Evolutionary conservation across 1,140 invertebrate species (phyloP), one percentile per base, ranked within the genome.

Genomic region (Hormaphis cornu): DNA sequence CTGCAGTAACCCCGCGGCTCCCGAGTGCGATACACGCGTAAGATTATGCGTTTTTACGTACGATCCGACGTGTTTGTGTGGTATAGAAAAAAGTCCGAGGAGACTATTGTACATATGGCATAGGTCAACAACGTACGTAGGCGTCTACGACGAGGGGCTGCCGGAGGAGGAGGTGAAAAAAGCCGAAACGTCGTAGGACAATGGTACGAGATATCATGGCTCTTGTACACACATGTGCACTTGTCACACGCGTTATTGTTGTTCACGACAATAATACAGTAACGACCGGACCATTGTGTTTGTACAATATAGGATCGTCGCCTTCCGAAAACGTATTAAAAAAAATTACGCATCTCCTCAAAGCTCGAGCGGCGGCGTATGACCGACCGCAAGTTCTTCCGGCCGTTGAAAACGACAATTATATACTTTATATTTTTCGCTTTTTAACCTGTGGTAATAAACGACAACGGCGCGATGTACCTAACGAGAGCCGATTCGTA

Each of bases 181-280:
- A 50, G 18, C 18, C 44, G n/a, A 50, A 46, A 22, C 30, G 44
- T 48, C 10, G 42, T 66, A 66, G 59, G 59, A 66, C 59, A 66
- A 66, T 66, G 59, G 40, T 48, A 66, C 44, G 44, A 44, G 48
- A 66, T 66, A 66, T 66, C 59, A 66, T 66, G 59, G 44, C 59
- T 48, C 59, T 24, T 66, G 48, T 18, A 37, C 42, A 3, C 24
- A 18, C 33, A 58, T 28, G 44, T 44, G 4, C 44, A 61, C 58
- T 66, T 66, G 59, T 66, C 59, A 66, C n/a, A n/a, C 44, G 59
- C 48, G 59, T 66, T 66, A 66, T 66, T 66, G 59, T 66, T 66
- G 48, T 66, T 66, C 48, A 66, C 48, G 48, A 66, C 59, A 66
- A 66, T 66, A 66, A 46, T 66, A 46, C 12, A 42, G 58, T 66